These are phyloP conservation scores for Tauraco hartlaubi DNA, from an alignment of 2,797 vertebrate species.

Conservation along the genomic window DNA sequence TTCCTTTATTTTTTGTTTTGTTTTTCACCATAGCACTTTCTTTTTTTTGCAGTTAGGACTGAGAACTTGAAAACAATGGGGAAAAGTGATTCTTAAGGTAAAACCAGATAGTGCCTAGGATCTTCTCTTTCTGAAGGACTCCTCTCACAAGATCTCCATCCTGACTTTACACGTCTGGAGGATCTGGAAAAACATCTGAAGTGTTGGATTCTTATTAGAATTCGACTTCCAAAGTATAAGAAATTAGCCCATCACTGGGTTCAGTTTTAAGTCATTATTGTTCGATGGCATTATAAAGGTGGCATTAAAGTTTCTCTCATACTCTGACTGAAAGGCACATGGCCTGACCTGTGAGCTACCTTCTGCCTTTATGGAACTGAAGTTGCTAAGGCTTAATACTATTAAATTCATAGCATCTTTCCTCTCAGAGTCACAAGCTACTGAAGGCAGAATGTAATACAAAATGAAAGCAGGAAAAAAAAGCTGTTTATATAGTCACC, in stretches of 20 bases:
- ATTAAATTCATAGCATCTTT: not conserved
- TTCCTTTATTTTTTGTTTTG: not conserved
- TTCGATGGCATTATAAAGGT: not conserved
- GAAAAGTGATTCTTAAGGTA: not conserved
- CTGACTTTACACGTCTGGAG: not conserved
- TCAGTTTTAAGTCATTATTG: not conserved
- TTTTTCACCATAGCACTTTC: not conserved
- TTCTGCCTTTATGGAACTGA: not conserved
- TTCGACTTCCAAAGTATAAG: not conserved
- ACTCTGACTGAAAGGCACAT: not conserved
- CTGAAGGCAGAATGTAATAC: not conserved
- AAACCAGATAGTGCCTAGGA: not conserved
- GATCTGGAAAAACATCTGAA: not conserved
- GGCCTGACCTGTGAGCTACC: not conserved
- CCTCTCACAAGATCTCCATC: not conserved
- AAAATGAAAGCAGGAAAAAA: not conserved
- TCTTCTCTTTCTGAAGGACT: not conserved
- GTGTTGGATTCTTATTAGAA: not conserved
- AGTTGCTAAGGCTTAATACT: not conserved
- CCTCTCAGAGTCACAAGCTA: not conserved
- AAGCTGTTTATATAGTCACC: not conserved
- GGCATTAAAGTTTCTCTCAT: not conserved
- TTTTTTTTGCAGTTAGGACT: not conserved
- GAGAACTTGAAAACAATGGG: not conserved
- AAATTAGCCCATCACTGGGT: not conserved